Percentiles rank a stretch among this genome's conserved stretches.
These are phyloP conservation scores for Cyphomyrus plagiostoma DNA, from an alignment of 2,113 vertebrate genomes.

Conservation along the genomic window DNA sequence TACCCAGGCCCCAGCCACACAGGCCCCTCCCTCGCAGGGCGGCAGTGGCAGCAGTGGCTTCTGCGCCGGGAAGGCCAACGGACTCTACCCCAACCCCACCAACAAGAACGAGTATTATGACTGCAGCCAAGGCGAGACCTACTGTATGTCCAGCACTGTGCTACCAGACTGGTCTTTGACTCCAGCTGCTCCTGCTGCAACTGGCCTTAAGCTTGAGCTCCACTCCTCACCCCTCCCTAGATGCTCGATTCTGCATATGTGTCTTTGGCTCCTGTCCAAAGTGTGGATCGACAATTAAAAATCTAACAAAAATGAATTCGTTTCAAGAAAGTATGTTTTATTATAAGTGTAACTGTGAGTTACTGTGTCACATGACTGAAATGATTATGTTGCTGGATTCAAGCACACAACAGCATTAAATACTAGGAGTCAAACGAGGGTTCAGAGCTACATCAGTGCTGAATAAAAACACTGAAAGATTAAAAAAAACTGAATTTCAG, in stretches of 20 bases:
- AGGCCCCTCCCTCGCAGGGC: slow-evolving; percentile 4
- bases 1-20: slow-evolving; percentile 29
- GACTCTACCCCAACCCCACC: slow-evolving; percentile 53
- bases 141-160: slow-evolving; percentile 33
- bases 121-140: slow-evolving; percentile 45
- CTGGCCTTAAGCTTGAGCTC: slow-evolving; percentile 48
- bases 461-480: background rate
- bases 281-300: background rate
- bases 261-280: background rate
- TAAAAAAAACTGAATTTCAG: background rate
- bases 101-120: slow-evolving; percentile 56
- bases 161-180: slow-evolving; percentile 50
- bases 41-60: slow-evolving; percentile 36
- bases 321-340: background rate
- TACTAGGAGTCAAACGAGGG: background rate
- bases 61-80: slow-evolving; percentile 58
- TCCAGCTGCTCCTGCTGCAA: slow-evolving; percentile 62
- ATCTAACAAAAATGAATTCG: background rate
- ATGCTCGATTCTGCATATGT: background rate
- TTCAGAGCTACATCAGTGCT: background rate
- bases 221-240: background rate
- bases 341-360: background rate
- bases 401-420: background rate
- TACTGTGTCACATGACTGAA: background rate
- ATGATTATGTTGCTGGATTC: background rate